Conservation (phyloP, 1,140 invertebrate genomes). For the Megalopta genalis region DNA sequence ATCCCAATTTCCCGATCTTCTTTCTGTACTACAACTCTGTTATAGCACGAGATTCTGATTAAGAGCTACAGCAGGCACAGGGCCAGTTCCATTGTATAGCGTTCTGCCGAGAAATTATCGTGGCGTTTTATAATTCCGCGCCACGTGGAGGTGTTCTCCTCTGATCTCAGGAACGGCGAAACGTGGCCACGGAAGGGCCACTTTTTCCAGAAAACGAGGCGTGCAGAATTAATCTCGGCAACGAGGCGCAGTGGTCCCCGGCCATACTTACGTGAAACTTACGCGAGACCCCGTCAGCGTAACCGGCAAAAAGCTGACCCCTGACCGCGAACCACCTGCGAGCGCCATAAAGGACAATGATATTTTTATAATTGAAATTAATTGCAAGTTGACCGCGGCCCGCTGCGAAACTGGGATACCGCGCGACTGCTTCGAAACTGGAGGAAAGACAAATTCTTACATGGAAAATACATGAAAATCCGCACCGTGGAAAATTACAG, state of each 20-base stretch:
- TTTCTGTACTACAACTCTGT: too few relatives aligned
- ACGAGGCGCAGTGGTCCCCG: conserved; percentile 4
- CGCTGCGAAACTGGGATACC: conserved; percentile 49
- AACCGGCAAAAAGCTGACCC: conserved; percentile 70
- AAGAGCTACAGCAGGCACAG: too few relatives aligned
- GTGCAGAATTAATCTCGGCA: conserved; percentile 21
- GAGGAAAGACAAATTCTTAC: conserved; percentile 19
- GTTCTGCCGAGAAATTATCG: not conserved
- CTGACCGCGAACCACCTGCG: conserved; percentile 75
- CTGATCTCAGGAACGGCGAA: not conserved
- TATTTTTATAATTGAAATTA: conserved; percentile 81
- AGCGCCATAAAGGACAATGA: conserved; percentile 77
- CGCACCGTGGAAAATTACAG: too few relatives aligned
- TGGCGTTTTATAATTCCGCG: not conserved
- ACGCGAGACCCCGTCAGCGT: conserved; percentile 22
- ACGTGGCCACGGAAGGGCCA: not conserved
- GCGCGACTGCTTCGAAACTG: conserved; percentile 8
- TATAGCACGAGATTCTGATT: too few relatives aligned
- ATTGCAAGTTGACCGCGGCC: conserved; percentile 68
- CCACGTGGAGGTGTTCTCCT: not conserved
- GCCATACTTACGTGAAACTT: conserved; percentile 28
- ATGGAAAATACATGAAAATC: too few relatives aligned
- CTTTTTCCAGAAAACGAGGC: not conserved
- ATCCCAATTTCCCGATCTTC: too few relatives aligned
- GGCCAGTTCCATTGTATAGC: too few relatives aligned